Evolutionary conservation across 2,113 vertebrate species (phyloP).

Genomic region (Pithys albifrons): DNA sequence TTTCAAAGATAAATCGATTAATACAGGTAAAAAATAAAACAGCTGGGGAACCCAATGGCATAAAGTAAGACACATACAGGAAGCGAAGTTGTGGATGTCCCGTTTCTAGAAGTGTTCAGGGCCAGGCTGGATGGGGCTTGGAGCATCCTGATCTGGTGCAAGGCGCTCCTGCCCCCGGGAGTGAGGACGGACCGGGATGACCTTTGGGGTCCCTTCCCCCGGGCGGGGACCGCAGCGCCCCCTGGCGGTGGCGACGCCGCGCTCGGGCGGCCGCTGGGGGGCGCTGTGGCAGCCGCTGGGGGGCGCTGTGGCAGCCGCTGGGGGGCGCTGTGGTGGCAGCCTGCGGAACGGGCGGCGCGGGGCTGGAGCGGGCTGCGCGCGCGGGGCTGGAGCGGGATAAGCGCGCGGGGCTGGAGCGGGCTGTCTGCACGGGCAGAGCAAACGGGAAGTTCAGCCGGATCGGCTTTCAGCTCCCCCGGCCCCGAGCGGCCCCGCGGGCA

Average conservation of each 20-base stretch:
- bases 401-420: neutral
- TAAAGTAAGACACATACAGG: rapidly evolving
- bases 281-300: too few relatives aligned
- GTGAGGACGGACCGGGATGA: neutral
- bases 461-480: neutral
- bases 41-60: rapidly evolving
- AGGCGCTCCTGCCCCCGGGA: neutral
- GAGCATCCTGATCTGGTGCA: neutral
- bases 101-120: neutral
- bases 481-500: neutral
- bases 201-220: neutral
- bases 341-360: too few relatives aligned
- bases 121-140: too few relatives aligned
- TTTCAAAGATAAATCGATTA: neutral
- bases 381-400: neutral
- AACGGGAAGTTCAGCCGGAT: neutral
- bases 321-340: neutral
- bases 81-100: rapidly evolving
- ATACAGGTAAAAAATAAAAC: rapidly evolving
- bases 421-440: neutral
- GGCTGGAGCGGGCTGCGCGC: neutral
- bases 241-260: neutral
- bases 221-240: neutral
- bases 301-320: neutral
- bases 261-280: neutral